Evolutionary conservation across 2,888 invertebrate genomes (phyloP).

Genomic region (Monopis laevigella): DNA sequence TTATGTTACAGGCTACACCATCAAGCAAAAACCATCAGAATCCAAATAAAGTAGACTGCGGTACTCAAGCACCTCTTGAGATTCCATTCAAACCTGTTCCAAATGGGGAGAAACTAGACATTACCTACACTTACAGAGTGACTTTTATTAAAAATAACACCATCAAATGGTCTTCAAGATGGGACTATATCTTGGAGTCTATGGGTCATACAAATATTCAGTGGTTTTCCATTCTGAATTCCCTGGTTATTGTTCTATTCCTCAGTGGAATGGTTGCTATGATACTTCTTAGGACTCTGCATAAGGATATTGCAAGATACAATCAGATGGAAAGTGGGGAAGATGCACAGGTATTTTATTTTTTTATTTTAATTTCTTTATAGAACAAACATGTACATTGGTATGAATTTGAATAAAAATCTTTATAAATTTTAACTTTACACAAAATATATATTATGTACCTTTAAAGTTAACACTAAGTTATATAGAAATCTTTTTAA

Average conservation of each 20-base stretch:
- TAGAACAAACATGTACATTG: too few relatives aligned
- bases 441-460: too few relatives aligned
- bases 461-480: too few relatives aligned
- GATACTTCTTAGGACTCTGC: conserved; percentile 95
- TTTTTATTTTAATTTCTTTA: too few relatives aligned
- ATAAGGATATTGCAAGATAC: conserved; percentile 98
- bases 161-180: conserved; percentile 97
- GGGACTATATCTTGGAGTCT: conserved; percentile 99
- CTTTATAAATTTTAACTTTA: too few relatives aligned
- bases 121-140: conserved; percentile 90
- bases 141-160: conserved; percentile 81
- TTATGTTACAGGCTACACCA: conserved; percentile 47
- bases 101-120: conserved; percentile 59
- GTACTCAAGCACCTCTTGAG: conserved; percentile 71
- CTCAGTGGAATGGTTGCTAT: conserved; percentile 99
- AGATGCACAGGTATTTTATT: conserved; percentile 92
- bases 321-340: conserved; percentile 93
- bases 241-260: conserved; percentile 95
- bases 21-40: conserved; percentile 66
- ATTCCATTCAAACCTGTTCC: conserved; percentile 69
- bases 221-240: conserved; percentile 99
- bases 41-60: conserved; percentile 54
- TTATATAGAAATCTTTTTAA: neutral
- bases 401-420: too few relatives aligned
- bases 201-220: conserved; percentile 99